Base-by-base conservation (phyloP, 2,888 invertebrate genomes). In the Helobdella robusta region DNA sequence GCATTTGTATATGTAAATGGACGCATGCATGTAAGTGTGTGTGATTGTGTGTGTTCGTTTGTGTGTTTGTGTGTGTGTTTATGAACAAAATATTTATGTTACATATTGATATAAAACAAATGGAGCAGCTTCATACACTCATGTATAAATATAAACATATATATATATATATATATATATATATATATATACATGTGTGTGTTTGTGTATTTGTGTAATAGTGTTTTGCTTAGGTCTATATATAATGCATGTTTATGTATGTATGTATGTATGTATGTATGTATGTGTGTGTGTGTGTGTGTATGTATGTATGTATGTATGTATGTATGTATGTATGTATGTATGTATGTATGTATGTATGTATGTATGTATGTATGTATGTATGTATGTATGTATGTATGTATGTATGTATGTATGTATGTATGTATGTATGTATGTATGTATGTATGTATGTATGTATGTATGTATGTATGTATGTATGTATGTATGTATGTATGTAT, bases 201-300 rank as follows among this genome's bases (percentile, higher is more conserved):
- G n/a, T 40, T 11, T 40, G n/a, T 40, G 44, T 40, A 40, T 40
- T 11, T 40, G n/a, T 40, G 44, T 40, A 40, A 15, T n/a, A n/a
- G n/a, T n/a, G n/a, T n/a, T n/a, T n/a, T n/a, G n/a, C n/a, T n/a
- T n/a, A n/a, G n/a, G n/a, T n/a, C n/a, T n/a, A n/a, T n/a, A n/a
- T n/a, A n/a, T n/a, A n/a, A n/a, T n/a, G n/a, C n/a, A n/a, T 40
- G n/a, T 40, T 11, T 40, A 40, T 40, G 44, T 40, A 40, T 40
- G 44, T 40, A 40, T 40, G 44, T 40, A 40, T 40, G 44, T 40
- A 40, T 40, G 44, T 40, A 40, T 40, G 44, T 40, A 40, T 40
- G 44, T 40, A 40, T 40, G 44, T 40, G n/a, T 40, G 44, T 40
- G n/a, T 40, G 44, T 40, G n/a, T 40, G 44, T 40, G n/a, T 40